Evolutionary conservation across 2,113 vertebrate species (phyloP).

Genomic region (Sebastes fasciatus): DNA sequence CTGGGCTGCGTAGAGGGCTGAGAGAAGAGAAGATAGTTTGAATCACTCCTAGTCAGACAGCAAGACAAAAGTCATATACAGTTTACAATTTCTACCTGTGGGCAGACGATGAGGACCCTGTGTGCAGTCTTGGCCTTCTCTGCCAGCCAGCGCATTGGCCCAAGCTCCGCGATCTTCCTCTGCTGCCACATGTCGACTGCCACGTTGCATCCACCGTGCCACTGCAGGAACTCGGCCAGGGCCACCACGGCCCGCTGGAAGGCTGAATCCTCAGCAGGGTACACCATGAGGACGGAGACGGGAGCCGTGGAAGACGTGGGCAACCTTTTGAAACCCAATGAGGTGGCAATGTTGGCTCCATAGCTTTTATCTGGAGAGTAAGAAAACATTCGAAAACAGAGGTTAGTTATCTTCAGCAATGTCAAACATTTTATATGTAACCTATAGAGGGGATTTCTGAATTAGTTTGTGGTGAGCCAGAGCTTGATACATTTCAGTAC

Average conservation of each 20-base stretch:
- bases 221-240: conserved; percentile 85
- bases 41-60: neutral
- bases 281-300: conserved; percentile 82
- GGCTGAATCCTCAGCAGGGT: conserved; percentile 77
- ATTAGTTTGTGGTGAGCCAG: neutral
- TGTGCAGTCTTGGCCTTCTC: conserved; percentile 78
- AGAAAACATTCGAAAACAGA: neutral
- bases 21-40: conserved; percentile 1
- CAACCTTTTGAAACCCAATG: conserved; percentile 6
- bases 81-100: conserved; percentile 33
- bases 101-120: conserved; percentile 83
- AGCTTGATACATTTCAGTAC: neutral
- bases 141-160: conserved; percentile 86
- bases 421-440: neutral
- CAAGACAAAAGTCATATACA: neutral
- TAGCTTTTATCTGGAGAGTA: conserved; percentile 40
- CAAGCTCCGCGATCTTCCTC: conserved; percentile 83
- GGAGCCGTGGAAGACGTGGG: conserved; percentile 2
- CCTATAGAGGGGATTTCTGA: neutral
- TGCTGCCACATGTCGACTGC: conserved; percentile 87
- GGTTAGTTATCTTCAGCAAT: neutral
- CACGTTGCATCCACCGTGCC: conserved; percentile 78
- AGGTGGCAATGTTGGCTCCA: neutral
- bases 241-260: conserved; percentile 83
- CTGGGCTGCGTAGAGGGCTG: conserved; percentile 13